A percentile compares a stretch with the other conserved stretches of the same genome.
These are phyloP conservation scores for Patagioenas fasciata DNA, from an alignment of 2,113 vertebrate genomes.

Conservation along the genomic window DNA sequence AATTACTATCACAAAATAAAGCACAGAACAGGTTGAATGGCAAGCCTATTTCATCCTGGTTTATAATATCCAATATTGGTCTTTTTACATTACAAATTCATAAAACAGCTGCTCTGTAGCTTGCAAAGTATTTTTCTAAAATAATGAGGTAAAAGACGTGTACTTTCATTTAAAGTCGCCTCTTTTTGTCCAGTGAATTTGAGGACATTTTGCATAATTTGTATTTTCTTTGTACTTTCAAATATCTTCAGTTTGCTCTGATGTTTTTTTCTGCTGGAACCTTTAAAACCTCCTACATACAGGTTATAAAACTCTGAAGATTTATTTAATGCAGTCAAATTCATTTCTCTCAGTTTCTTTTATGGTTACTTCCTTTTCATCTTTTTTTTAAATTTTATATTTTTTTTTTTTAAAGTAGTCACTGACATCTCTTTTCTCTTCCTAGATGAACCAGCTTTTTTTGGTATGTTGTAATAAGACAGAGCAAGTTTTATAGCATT, in stretches of 20 bases:
- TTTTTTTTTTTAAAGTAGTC: neutral
- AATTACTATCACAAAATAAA: neutral
- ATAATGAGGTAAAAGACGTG: neutral
- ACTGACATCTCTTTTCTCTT: neutral
- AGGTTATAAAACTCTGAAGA: neutral
- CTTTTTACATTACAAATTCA: neutral
- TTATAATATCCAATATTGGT: neutral
- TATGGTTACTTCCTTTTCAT: neutral
- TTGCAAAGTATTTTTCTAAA: neutral
- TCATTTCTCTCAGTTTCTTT: neutral
- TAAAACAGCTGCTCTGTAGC: neutral
- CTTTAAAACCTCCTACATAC: neutral
- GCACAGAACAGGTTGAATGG: neutral
- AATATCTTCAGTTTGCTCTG: neutral
- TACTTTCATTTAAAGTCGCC: neutral
- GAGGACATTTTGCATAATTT: neutral
- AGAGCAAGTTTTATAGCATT: neutral
- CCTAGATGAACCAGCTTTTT: neutral
- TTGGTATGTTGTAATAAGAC: neutral
- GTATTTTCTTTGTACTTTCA: neutral
- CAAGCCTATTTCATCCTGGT: neutral
- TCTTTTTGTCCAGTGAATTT: neutral
- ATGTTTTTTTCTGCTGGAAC: neutral
- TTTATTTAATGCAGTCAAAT: neutral
- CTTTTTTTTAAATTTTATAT: neutral